Base-by-base conservation (phyloP, 1,140 invertebrate species). In the Asbolus verrucosus region DNA sequence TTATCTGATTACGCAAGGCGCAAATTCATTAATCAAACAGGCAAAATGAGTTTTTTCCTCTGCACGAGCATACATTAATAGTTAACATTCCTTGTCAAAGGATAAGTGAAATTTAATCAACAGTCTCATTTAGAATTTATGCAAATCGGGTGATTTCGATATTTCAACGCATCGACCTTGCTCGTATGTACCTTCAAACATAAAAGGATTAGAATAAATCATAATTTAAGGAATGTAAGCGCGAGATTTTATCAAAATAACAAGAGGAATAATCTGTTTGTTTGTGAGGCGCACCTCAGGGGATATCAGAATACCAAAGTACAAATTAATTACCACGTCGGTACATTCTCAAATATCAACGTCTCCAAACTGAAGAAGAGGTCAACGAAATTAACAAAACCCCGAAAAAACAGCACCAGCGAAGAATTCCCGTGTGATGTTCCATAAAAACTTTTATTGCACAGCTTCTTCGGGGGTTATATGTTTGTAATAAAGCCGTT, bases 401-500 rank as follows among this genome's bases (percentile, higher is more conserved):
- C 27, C 27, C 9, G 4, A 11, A 43, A 6, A 43, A 43, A 43
- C 2, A 16, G 19, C 41, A 19, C n/a, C n/a, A 46, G 6, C 11
- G 33, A 38, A 36, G 33, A n/a, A 36, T 11, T 36, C 33, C 15
- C 19, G 18, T 24, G 43, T 50, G 43, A 24, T 8, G 46, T 16
- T 13, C 46, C 46, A 54, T 54, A 54, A 54, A 46, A 19, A 19
- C 18, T 54, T 54, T 54, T 54, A 54, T 54, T 54, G 46, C 19
- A 11, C 46, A 13, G 46, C 46, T 54, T 54, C 46, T 54, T 54
- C 46, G 46, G 46, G 46, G 19, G 43, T 30, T 8, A 27, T 21
- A 27, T 27, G 19, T 54, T 27, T 54, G 46, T 54, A 54, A 54
- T 54, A 54, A 54, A 54, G 46, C 46, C 18, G 46, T 54, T 54